Percentiles rank a stretch among this genome's conserved stretches.
Conservation (phyloP, 2,888 invertebrate genomes). For the Drosophila birchii region DNA sequence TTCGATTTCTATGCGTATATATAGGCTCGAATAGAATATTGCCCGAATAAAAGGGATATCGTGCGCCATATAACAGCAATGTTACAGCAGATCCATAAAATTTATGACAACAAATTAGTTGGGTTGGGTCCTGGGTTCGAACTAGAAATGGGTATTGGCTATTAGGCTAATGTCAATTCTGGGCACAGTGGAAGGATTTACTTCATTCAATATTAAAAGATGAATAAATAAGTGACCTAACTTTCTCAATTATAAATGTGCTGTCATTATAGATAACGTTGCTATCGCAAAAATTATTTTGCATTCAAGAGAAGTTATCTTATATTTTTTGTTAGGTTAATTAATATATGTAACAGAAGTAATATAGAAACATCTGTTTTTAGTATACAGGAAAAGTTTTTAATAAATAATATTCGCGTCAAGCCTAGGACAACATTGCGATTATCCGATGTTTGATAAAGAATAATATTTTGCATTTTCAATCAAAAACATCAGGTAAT, state of each 20-base stretch:
- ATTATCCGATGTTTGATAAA: neutral
- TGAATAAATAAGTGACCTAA: no score
- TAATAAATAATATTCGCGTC: neutral
- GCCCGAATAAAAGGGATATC: slow-evolving; percentile 21
- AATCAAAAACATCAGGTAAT: neutral
- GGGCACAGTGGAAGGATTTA: slow-evolving; percentile 18
- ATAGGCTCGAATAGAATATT: neutral
- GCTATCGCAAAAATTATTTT: neutral
- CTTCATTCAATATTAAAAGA: no score
- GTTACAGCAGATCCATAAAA: slow-evolving; percentile 55
- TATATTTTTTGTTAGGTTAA: neutral
- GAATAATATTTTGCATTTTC: neutral
- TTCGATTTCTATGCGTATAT: slow-evolving; percentile 1
- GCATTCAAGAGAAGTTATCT: neutral
- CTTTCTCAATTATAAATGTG: neutral
- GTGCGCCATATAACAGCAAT: slow-evolving; percentile 12
- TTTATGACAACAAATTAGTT: slow-evolving; percentile 61
- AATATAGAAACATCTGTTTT: neutral
- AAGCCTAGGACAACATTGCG: neutral
- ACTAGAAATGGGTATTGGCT: slow-evolving; percentile 21
- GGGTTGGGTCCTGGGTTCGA: slow-evolving; percentile 15
- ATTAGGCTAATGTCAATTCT: slow-evolving; percentile 35
- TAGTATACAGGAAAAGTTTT: neutral
- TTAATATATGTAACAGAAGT: neutral
- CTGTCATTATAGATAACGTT: neutral